Conservation (phyloP, 2,797 vertebrate genomes). For the Xiphophorus birchmanni region DNA sequence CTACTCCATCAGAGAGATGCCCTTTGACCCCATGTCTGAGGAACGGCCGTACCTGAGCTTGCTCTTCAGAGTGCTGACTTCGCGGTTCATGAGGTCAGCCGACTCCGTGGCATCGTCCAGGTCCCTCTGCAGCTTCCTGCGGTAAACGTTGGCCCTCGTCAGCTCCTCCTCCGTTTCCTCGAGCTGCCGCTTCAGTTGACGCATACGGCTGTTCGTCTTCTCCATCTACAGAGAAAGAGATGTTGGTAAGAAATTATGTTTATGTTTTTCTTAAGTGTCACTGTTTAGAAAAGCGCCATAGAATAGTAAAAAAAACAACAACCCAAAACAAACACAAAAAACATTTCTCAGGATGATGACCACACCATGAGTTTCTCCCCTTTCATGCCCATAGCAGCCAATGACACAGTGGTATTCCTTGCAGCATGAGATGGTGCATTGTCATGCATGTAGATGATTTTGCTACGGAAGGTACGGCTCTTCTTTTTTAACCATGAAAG, state of each 20-base stretch:
- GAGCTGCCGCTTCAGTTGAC: conserved; percentile 94
- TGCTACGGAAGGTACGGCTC: too few species aligned
- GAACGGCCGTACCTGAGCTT: conserved; percentile 83
- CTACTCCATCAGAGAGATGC: not conserved
- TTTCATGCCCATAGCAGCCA: too few species aligned
- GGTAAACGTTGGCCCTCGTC: conserved; percentile 88
- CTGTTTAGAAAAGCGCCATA: too few species aligned
- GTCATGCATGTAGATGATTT: too few species aligned
- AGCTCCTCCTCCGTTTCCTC: conserved; percentile 96
- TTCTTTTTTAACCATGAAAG: too few species aligned
- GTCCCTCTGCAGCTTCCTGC: conserved; percentile 94
- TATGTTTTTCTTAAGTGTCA: too few species aligned
- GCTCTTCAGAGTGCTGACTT: conserved; percentile 93
- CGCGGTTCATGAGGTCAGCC: conserved; percentile 88
- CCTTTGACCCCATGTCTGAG: not conserved
- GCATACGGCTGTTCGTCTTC: conserved; percentile 90
- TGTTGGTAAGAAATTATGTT: not conserved
- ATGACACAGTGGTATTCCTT: too few species aligned
- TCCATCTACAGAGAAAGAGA: conserved; percentile 80
- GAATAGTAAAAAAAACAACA: too few species aligned
- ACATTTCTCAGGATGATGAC: too few species aligned
- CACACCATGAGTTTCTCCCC: too few species aligned
- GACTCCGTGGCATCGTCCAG: conserved; percentile 91
- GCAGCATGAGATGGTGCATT: too few species aligned
- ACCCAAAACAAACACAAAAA: too few species aligned